Conservation (phyloP, 2,113 vertebrate species). For the Ellobius talpinus region DNA sequence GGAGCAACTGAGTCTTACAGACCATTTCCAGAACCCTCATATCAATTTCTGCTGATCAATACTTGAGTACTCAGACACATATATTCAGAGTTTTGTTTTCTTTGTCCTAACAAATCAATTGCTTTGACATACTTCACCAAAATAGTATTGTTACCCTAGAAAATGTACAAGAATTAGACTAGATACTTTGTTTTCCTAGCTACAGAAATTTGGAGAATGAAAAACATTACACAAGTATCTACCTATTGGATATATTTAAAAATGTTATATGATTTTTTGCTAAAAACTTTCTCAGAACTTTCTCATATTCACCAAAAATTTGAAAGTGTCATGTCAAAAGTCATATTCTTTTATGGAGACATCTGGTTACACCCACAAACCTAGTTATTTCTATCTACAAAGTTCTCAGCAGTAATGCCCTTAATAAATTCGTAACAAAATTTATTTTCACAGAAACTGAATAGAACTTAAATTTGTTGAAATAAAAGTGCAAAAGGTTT, state of each 20-base stretch:
- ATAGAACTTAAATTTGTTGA: conserved; percentile 55
- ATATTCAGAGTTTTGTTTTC: not conserved
- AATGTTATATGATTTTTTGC: not conserved
- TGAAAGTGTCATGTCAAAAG: not conserved
- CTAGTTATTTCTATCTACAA: conserved; percentile 36
- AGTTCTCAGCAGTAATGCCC: conserved; percentile 35
- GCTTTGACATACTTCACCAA: conserved; percentile 46
- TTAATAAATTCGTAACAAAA: conserved; percentile 42
- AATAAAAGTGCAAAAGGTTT: conserved; percentile 55
- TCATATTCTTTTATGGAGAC: conserved; percentile 9
- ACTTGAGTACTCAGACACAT: not conserved
- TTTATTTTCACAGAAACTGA: conserved; percentile 55
- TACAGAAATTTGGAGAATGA: conserved; percentile 22
- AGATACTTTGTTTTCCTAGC: conserved; percentile 30
- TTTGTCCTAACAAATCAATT: conserved; percentile 43
- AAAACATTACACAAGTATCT: not conserved
- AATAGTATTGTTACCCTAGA: conserved; percentile 45
- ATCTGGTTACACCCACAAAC: not conserved
- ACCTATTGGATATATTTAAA: not conserved
- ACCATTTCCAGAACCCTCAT: not conserved
- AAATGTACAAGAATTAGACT: conserved; percentile 54
- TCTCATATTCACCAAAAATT: not conserved
- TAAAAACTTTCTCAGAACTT: too few species aligned
- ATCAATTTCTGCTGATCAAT: conserved; percentile 2
- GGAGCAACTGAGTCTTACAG: conserved; percentile 48